A percentile compares a stretch with the other conserved stretches of the same genome.
These are phyloP conservation scores for Antedon mediterranea DNA, from an alignment of 53 echinoderm and acorn worm species.

Conservation along the genomic window DNA sequence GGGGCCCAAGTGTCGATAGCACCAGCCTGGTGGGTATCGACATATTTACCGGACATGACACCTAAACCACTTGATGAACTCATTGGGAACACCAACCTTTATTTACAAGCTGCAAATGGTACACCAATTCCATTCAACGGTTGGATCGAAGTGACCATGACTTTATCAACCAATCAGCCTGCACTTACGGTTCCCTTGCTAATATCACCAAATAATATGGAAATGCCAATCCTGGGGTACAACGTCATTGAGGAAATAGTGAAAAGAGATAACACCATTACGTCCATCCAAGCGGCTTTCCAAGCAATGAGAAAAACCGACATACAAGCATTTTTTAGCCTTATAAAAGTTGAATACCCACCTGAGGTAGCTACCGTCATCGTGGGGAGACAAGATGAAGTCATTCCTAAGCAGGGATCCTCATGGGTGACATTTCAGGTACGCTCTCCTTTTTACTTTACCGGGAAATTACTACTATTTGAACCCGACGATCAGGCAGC, in stretches of 20 bases:
- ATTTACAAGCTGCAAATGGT: no score
- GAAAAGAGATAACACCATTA: background rate
- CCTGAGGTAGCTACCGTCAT: no score
- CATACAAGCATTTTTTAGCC: background rate
- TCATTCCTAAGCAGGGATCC: no score
- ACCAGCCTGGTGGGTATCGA: no score
- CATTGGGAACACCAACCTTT: no score
- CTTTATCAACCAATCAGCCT: background rate
- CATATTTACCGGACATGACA: no score
- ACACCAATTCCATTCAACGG: background rate
- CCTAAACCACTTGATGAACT: no score
- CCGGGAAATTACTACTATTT: no score
- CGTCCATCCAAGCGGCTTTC: constrained; percentile 3
- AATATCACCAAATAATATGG: background rate
- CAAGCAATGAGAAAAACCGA: constrained; percentile 13
- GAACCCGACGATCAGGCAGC: no score
- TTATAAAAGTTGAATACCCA: background rate
- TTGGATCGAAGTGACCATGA: background rate
- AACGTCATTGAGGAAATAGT: background rate
- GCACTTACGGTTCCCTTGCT: background rate
- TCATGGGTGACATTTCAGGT: no score
- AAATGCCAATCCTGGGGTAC: constrained; percentile 1
- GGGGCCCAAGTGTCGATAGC: constrained; percentile 7
- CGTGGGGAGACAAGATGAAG: no score
- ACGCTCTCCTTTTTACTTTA: no score